Base-by-base conservation (phyloP, 1,140 invertebrate species). In the Neodiprion virginianus region DNA sequence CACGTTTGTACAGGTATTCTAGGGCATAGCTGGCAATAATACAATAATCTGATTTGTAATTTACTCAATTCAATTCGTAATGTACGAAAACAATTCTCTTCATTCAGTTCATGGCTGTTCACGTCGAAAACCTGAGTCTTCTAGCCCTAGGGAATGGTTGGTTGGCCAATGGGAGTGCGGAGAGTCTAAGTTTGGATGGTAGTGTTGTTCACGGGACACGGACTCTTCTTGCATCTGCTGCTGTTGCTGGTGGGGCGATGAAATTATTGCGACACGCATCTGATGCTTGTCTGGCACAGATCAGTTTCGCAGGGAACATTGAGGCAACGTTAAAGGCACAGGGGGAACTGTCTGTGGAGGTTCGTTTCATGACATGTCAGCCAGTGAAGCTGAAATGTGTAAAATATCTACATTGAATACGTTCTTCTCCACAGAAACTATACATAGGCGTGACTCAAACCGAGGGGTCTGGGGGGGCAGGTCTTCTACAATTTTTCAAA, bases 21-120 rank as follows among this genome's bases (percentile, higher is more conserved):
- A 47, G 48, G 75, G 17, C 17, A 21, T 48, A 23, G 50, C 65
- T 65, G 9, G 8, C 69, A 21, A 73, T 66, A 69, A 48, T 67
- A 72, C 69, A n/a, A 53, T 14, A 1, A 53, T 10, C 50, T 53
- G 50, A 10, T 14, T 53, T 14, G 50, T 21, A 21, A 21, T 21
- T 21, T 21, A 21, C 17, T 21, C 17, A 53, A 53, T 53, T 53
- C 50, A 11, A n/a, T 11, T 53, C 50, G 10, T 53, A 53, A 53
- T 53, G 10, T 53, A 21, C 17, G 48, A 23, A 8, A 53, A 74
- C 49, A 53, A 23, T 11, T 69, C 28, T 65, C 73, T 76, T 79
- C 79, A 82, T 84, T 75, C 78, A 94, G 93, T 96, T 96, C 86
- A 94, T 96, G 92, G 94, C 94, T n/a, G 91, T 97, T 40, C 94